phyloP scores from a whole-genome alignment of 1,140 invertebrate genomes.

The Scaptodrosophila lebanonensis region DNA sequence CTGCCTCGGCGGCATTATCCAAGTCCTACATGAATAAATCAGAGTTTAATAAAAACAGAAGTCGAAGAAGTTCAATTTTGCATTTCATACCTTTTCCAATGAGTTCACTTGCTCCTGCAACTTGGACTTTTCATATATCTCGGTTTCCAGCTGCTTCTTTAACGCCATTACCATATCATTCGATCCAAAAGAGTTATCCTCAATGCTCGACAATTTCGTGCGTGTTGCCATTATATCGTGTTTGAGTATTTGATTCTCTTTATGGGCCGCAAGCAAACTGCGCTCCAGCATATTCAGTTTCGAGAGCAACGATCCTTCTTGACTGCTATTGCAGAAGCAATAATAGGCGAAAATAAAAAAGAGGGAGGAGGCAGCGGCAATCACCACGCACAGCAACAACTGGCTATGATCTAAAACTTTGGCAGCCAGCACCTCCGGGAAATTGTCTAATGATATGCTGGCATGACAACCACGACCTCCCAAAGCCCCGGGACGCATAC shows the following conservation, averaged over 20 bases:
- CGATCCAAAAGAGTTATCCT: constrained; percentile 84
- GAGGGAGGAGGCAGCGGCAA: constrained; percentile 83
- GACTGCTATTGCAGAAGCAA: constrained; percentile 84
- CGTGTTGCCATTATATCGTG: constrained; percentile 81
- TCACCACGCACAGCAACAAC: constrained; percentile 78
- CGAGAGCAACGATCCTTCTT: constrained; percentile 80
- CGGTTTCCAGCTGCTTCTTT: constrained; percentile 80
- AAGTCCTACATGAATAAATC: constrained; percentile 78
- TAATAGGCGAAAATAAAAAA: constrained; percentile 87
- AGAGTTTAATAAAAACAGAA: not conserved
- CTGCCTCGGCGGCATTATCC: constrained; percentile 82
- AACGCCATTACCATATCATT: constrained; percentile 84
- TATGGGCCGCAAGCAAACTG: constrained; percentile 61
- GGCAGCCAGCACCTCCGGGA: constrained; percentile 38
- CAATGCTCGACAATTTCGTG: constrained; percentile 81
- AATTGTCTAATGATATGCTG: constrained; percentile 55
- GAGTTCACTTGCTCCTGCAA: constrained; percentile 80
- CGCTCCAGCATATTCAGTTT: constrained; percentile 82
- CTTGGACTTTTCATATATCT: constrained; percentile 67
- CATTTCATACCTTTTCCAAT: constrained; percentile 78
- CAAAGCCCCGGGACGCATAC: constrained; percentile 18
- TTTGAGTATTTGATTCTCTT: constrained; percentile 83
- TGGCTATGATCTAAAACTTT: constrained; percentile 64
- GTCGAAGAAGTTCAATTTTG: not conserved
- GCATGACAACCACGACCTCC: constrained; percentile 27